A percentile compares a stretch with the other conserved stretches of the same genome.
These are phyloP conservation scores for Xiphophorus maculatus DNA, from an alignment of 2,113 vertebrate genomes.

Conservation along the genomic window DNA sequence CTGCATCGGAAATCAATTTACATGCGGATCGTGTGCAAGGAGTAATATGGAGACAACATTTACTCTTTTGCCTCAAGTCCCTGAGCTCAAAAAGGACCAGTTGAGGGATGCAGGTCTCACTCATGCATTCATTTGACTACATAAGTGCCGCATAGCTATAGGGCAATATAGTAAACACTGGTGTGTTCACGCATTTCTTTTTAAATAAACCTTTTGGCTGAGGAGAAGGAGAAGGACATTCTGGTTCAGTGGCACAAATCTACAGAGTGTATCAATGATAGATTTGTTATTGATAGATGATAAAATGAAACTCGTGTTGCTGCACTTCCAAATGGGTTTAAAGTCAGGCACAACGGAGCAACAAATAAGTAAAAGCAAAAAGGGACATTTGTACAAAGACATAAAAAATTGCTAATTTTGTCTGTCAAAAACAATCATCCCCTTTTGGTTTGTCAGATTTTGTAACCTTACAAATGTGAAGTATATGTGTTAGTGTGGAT, in stretches of 20 bases:
- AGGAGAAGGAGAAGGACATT: not conserved
- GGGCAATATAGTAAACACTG: slow-evolving; percentile 10
- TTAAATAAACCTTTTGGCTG: slow-evolving; percentile 4
- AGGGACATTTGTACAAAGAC: not conserved
- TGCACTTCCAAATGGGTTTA: slow-evolving; percentile 27
- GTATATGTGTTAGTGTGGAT: too few species aligned
- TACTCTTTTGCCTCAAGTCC: slow-evolving; percentile 32
- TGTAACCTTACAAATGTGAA: not conserved
- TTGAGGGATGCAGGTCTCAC: slow-evolving; percentile 23
- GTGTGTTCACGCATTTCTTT: slow-evolving; percentile 8
- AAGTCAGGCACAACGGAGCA: slow-evolving; percentile 1
- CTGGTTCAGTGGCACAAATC: not conserved
- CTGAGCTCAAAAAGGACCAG: slow-evolving; percentile 23
- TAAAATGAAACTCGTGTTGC: not conserved
- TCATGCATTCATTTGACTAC: slow-evolving; percentile 30
- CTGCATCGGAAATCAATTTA: slow-evolving; percentile 78
- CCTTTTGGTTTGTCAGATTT: not conserved
- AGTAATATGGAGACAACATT: slow-evolving; percentile 60
- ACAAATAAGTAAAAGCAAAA: not conserved
- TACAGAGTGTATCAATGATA: slow-evolving; percentile 11
- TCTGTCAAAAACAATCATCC: not conserved
- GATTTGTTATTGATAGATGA: slow-evolving; percentile 3
- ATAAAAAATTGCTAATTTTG: not conserved
- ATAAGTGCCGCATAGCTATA: slow-evolving; percentile 16
- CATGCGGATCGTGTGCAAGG: slow-evolving; percentile 46